phyloP scores from a whole-genome alignment of 2,113 vertebrate species.

The Calidris pygmaea region DNA sequence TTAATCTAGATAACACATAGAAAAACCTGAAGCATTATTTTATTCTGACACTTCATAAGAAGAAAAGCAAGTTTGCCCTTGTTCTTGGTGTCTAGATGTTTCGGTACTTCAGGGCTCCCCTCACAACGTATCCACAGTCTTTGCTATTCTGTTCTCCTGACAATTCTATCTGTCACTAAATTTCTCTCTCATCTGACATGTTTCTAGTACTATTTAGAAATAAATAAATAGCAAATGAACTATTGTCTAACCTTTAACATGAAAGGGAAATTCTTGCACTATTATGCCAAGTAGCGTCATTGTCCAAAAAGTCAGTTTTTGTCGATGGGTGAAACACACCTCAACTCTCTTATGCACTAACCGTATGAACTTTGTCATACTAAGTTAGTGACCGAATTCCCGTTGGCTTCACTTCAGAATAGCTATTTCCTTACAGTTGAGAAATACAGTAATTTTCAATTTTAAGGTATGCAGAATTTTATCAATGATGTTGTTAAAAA shows the following conservation, averaged over 20 bases:
- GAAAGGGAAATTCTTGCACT: neutral
- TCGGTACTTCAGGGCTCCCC: neutral
- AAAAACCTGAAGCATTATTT: neutral
- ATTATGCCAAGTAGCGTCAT: neutral
- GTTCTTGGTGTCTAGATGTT: neutral
- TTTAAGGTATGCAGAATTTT: neutral
- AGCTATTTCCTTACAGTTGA: neutral
- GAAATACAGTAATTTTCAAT: neutral
- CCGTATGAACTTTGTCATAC: neutral
- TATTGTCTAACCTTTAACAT: neutral
- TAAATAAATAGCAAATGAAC: neutral
- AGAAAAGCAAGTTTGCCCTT: neutral
- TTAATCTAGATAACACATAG: neutral
- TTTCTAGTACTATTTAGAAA: neutral
- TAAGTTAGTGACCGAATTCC: neutral
- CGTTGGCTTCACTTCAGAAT: neutral
- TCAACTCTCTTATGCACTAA: neutral
- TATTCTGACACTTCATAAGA: neutral
- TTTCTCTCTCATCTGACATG: neutral
- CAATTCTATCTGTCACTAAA: neutral
- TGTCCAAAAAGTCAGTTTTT: neutral
- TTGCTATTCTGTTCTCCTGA: neutral
- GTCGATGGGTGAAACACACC: neutral
- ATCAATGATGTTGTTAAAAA: neutral
- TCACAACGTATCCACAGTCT: accelerated